Base-by-base conservation (phyloP, 2,888 invertebrate genomes). In the Amblyjoppa proteus region DNA sequence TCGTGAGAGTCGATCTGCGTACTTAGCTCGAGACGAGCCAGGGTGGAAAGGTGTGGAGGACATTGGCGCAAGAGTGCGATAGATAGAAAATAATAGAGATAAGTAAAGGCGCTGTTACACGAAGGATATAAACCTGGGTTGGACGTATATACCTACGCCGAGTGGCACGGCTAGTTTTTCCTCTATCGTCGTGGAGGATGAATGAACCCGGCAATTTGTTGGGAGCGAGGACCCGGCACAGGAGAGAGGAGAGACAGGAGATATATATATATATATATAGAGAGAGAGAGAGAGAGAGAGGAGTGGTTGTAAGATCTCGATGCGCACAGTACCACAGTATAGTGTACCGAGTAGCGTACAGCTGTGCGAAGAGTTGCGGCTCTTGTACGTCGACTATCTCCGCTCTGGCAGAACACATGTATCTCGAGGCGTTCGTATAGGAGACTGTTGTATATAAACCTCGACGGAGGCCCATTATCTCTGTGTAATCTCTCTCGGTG, bases 161-260 rank as follows among this genome's bases (percentile, higher is more conserved):
- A 85, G 80, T 88, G 88, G 92, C 89, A 87, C 85, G 91, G 91
- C 93, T 92, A 92, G 93, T 93, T 93, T 93, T 93, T 93, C 91
- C 88, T 90, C 88, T 91, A 91, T 91, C 82, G 58, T 77, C 91
- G 88, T 82, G 90, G 91, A 92, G 92, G 94, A 94, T 94, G 94
- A 94, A 94, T 93, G 94, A 94, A 94, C 94, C 93, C 92, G 89
- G 92, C 91, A 93, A 94, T 94, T 94, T 93, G 92, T 93, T 93
- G 93, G 91, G 91, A 92, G 93, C 92, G 91, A 92, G 90, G 92
- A 92, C 91, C 91, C 88, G 69, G 66, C 34, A 91, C 91, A 64
- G 53, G 38, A 66, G 66, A 78, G 49, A 68, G 45, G 81, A 56
- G 70, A 41, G 11, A 41, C 11, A 9, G 41, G 41, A 41, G 20